Evolutionary conservation across 2,888 invertebrate species (phyloP), one percentile per base, ranked within the genome.

Genomic region (Acanthopleura granulata): DNA sequence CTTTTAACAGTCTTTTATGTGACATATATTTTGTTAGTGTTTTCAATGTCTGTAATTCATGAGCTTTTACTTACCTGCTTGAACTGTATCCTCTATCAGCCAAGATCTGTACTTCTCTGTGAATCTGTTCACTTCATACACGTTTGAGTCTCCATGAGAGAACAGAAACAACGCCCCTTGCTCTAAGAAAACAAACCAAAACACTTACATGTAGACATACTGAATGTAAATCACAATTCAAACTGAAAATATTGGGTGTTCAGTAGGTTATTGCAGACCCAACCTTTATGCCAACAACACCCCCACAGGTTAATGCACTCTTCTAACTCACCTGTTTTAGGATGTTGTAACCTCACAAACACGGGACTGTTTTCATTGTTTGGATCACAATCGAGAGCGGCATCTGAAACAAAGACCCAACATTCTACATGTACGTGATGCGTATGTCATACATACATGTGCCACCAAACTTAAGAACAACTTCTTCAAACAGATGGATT

Each of bases 51-150:
- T n/a, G n/a, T n/a, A n/a, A n/a, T 40, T 40, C 40, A 40, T 40
- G 3, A 40, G 3, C 9, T 40, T 40, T 40, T 6, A 9, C 4
- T 69, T 79, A 86, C 87, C 86, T 78, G 82, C 78, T 29, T 85
- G 85, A 4, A 88, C 84, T n/a, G 79, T 77, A 27, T 85, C 76
- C 16, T 83, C 86, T 66, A 88, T 83, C 30, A 87, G 81, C 88
- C 88, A 88, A 0, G 87, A 88, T 51, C 86, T 76, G 73, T 75
- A 87, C 30, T 84, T 83, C 78, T 86, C 86, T 69, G 84, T 81
- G 76, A 84, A 87, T 62, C 80, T 79, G n/a, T 76, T 78, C 15
- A 87, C 74, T 74, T 88, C 87, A 80, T 80, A 84, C 18, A 88
- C 75, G 49, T 78, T 75, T 61, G 73, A 75, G 30, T 82, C 82